Evolutionary conservation across 2,113 vertebrate genomes (phyloP).

Genomic region (Apteryx owenii): DNA sequence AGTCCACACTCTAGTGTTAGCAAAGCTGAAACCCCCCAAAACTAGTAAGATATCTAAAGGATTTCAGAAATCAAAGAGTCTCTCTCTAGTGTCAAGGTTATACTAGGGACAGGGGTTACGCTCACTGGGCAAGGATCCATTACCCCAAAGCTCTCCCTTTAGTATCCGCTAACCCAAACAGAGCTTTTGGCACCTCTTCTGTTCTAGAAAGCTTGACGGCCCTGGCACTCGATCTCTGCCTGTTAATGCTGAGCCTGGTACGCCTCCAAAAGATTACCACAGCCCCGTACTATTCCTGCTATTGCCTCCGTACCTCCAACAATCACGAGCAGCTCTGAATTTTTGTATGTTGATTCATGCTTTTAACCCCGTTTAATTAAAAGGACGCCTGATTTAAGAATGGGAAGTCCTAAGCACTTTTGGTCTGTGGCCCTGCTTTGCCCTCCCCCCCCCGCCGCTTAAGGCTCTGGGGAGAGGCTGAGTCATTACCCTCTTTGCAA

Average conservation of each 20-base stretch:
- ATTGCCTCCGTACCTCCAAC: constrained; percentile 5
- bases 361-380: constrained; percentile 31
- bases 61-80: neutral
- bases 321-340: constrained; percentile 42
- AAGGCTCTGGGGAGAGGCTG: constrained; percentile 47
- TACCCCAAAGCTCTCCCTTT: constrained; percentile 29
- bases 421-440: neutral
- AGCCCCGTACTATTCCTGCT: constrained; percentile 18
- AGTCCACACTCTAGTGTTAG: neutral
- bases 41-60: neutral
- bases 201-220: constrained; percentile 33
- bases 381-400: neutral
- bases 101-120: neutral
- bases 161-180: constrained; percentile 45
- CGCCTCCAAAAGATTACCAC: constrained; percentile 28
- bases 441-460: rapidly evolving
- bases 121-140: constrained; percentile 29
- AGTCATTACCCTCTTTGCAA: constrained; percentile 52
- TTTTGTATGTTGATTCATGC: constrained; percentile 51
- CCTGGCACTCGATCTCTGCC: constrained; percentile 21
- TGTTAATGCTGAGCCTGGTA: constrained; percentile 31
- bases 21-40: neutral
- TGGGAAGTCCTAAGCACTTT: constrained; percentile 24
- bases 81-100: constrained; percentile 4
- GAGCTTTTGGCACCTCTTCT: constrained; percentile 43